Evolutionary conservation across 2,888 invertebrate species (phyloP), one percentile per base, ranked within the genome.

Genomic region (Formica aserva): DNA sequence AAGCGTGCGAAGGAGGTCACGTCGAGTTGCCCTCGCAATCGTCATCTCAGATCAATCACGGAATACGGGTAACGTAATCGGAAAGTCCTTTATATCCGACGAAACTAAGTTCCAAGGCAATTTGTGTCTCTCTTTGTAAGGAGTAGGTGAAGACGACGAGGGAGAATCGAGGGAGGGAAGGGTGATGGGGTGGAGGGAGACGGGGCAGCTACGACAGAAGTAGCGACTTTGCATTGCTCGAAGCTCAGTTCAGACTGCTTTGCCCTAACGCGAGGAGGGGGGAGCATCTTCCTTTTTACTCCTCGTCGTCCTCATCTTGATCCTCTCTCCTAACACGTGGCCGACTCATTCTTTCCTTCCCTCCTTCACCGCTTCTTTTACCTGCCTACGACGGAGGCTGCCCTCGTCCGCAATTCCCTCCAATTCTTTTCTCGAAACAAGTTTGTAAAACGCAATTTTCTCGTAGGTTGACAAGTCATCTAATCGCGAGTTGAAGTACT

Each of bases 381-480:
- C 87, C 92, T 89, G 85, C 87, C 89, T 91, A 86, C 92, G 32
- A 35, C 32, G 57, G 92, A 18, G 91, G 91, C 91, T 94, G 90
- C 91, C 93, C 94, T 94, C 94, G 93, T 95, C 94, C 94, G 94
- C 95, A 95, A 95, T 95, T 95, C 95, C 94, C 94, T 95, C 95
- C 95, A 95, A 95, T 95, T 95, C 95, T 95, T 95, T 95, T 94
- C 95, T 91, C 92, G 95, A 95, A 95, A 95, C 95, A 95, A 95
- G 95, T 95, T 95, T 95, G 95, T 95, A 95, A 95, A 95, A 95
- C 95, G 95, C 95, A 95, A 95, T 95, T 95, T 95, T 95, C 95
- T 94, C 94, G 94, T 95, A 95, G 95, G 95, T 95, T 95, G 95
- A 95, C 95, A 95, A 95, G 95, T 95, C 95, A 95, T 95, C 95